phyloP scores from a whole-genome alignment of 1,140 invertebrate species.

The Medauroidea extradentata region DNA sequence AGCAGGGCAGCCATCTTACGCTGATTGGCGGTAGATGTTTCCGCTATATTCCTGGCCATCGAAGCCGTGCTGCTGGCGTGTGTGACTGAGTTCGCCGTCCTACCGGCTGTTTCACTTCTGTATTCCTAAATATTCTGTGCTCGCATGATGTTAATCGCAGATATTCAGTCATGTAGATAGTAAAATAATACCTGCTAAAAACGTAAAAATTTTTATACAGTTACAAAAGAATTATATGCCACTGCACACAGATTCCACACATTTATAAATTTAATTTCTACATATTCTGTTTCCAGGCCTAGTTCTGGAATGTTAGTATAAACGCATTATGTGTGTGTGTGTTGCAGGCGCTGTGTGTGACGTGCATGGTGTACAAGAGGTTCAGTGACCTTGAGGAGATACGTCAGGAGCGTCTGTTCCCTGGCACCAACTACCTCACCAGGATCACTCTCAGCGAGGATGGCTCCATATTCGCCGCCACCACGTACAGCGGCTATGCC shows the following conservation, averaged over 20 bases:
- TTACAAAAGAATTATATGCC: too few relatives aligned
- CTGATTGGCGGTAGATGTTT: too few relatives aligned
- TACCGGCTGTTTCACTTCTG: too few relatives aligned
- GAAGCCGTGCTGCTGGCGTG: too few relatives aligned
- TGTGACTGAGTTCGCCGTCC: too few relatives aligned
- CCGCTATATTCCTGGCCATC: too few relatives aligned
- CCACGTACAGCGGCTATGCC: conserved; percentile 58
- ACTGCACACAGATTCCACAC: background rate
- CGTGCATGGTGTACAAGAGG: conserved; percentile 61
- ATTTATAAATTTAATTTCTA: background rate
- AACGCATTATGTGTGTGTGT: conserved; percentile 12
- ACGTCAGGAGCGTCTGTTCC: conserved; percentile 61
- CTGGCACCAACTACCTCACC: conserved; percentile 68
- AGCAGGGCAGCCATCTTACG: too few relatives aligned
- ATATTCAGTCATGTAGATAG: too few relatives aligned
- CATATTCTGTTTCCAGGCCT: background rate
- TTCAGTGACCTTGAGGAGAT: conserved; percentile 66
- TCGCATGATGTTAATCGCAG: too few relatives aligned
- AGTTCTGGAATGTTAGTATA: background rate
- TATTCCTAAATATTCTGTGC: too few relatives aligned
- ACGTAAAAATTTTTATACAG: too few relatives aligned
- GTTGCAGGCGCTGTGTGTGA: conserved; percentile 58
- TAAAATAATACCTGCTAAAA: too few relatives aligned
- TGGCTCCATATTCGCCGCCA: conserved; percentile 56
- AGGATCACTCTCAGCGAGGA: conserved; percentile 64